Base-by-base conservation (phyloP, 2,113 vertebrate genomes). In the Etia nguti region DNA sequence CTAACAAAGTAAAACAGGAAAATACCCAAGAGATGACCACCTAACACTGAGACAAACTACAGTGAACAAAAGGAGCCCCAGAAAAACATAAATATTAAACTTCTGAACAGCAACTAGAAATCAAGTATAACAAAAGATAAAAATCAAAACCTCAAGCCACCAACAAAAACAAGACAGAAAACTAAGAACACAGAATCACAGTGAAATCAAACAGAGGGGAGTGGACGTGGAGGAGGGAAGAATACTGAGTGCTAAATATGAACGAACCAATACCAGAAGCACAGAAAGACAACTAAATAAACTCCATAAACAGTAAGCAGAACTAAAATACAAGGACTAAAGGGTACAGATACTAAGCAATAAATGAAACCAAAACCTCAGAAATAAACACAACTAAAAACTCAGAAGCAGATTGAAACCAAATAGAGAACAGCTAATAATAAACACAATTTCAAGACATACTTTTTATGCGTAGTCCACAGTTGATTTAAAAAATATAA, bases 231-330 rank as follows among this genome's bases (percentile, higher is more conserved):
- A 4, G 13, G 13, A 73, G 38, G n/a, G 38, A 18, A 4, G 68
- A 73, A 46, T 43, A 0, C 13, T 26, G 15, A 73, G 46, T 16
- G 41, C 68, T 26, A 43, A 73, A 26, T 73, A 73, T 24, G 24
- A 73, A 43, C 16, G n/a, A 16, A 43, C 8, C 8, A 0, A 13
- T 10, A 43, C n/a, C 65, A 70, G 38, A 16, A 70, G 36, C 0
- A 70, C 4, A 24, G 36, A 70, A 41, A 70, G 38, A 43, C 38
- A 68, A 9, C 34, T 22, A 68, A 41, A 13, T 41, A 68, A 68
- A 68, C 34, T 2, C n/a, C n/a, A 24, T 68, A 24, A 70, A 70
- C 22, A 15, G 12, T 15, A 13, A 43, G 34, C 12, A 43, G 62
- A 43, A 43, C 36, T 43, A 70, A 70, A 43, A 70, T 70, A 15